Conservation (phyloP, 2,888 invertebrate genomes). For the Cephus pygmeus region DNA sequence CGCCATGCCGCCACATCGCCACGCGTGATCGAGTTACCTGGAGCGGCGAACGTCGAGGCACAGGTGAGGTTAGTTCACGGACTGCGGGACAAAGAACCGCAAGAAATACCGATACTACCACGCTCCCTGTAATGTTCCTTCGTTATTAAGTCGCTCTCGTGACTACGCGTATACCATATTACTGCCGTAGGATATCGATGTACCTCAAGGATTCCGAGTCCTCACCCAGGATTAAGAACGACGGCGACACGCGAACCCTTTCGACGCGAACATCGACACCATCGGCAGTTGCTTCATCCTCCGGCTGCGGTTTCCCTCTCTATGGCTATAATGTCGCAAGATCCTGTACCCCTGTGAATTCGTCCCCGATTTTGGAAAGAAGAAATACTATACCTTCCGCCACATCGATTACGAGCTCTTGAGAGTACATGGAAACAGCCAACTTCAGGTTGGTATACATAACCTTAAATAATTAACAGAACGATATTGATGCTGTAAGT, state of each 20-base stretch:
- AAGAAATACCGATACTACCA: constrained; percentile 60
- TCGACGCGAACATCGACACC: constrained; percentile 44
- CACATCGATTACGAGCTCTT: neutral
- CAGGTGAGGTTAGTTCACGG: constrained; percentile 49
- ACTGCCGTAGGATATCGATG: neutral
- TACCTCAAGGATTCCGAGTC: neutral
- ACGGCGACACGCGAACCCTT: constrained; percentile 42
- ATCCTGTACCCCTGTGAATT: neutral
- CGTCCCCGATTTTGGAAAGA: neutral
- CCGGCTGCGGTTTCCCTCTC: constrained; percentile 33
- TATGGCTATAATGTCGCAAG: constrained; percentile 3
- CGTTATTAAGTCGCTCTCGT: constrained; percentile 44
- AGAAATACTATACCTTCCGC: neutral
- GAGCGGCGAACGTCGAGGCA: constrained; percentile 41
- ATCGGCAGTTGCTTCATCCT: constrained; percentile 36
- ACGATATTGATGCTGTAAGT: neutral
- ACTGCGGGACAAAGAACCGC: constrained; percentile 60
- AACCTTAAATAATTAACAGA: neutral
- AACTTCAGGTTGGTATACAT: neutral
- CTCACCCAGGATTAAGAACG: neutral
- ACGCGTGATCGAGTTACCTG: constrained; percentile 62
- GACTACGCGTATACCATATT: constrained; percentile 18
- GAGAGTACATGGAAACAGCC: neutral
- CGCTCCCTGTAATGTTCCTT: constrained; percentile 29
- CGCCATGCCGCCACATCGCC: constrained; percentile 36